A percentile compares a stretch with the other conserved stretches of the same genome.
Evolutionary conservation across 1,140 invertebrate species (phyloP).

Genomic region (Chironomus tepperi): DNA sequence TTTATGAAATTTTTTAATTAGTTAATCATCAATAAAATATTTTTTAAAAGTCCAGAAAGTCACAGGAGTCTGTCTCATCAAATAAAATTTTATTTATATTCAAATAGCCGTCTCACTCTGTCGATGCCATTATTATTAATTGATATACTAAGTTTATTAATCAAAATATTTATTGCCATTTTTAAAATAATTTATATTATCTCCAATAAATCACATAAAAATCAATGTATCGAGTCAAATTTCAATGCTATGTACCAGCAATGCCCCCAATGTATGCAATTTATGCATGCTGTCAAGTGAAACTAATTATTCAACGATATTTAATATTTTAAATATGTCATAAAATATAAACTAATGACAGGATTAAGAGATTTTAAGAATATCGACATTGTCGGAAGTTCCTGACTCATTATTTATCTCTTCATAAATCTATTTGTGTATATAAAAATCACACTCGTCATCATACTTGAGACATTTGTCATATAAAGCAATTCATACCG

Average conservation of each 20-base stretch:
- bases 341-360: background rate
- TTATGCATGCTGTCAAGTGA: background rate
- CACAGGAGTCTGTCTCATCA: too few relatives aligned
- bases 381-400: background rate
- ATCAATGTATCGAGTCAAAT: background rate
- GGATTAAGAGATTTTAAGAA: conserved; percentile 13
- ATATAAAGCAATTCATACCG: conserved; percentile 37
- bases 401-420: background rate
- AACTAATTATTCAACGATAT: background rate
- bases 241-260: background rate
- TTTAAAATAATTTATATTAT: conserved; percentile 10
- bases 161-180: background rate
- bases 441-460: background rate
- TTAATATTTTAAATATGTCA: too few relatives aligned
- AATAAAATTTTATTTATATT: too few relatives aligned
- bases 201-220: conserved; percentile 1
- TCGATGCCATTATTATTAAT: too few relatives aligned
- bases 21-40: too few relatives aligned
- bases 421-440: too few relatives aligned
- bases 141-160: too few relatives aligned
- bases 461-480: background rate
- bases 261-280: too few relatives aligned
- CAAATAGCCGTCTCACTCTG: too few relatives aligned
- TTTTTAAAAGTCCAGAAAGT: too few relatives aligned
- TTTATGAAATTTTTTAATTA: too few relatives aligned